Evolutionary conservation across 1,140 invertebrate genomes (phyloP).

Genomic region (Drosophila setifemur): DNA sequence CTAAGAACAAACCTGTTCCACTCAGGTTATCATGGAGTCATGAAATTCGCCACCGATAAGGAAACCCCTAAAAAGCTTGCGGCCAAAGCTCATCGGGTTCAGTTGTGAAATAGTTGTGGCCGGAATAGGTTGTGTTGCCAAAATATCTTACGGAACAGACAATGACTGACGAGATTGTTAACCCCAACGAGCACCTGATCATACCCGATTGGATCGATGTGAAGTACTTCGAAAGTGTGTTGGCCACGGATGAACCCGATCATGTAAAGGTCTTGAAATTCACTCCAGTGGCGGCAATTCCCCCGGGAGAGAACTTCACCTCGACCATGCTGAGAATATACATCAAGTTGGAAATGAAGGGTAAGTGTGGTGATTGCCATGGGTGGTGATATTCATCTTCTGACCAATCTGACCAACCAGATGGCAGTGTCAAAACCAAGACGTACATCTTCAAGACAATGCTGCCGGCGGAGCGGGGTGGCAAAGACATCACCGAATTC

Average conservation of each 20-base stretch:
- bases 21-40: neutral
- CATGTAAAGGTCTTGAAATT: slow-evolving; percentile 65
- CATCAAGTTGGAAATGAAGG: slow-evolving; percentile 68
- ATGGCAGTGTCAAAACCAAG: slow-evolving; percentile 40
- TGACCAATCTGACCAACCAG: too few relatives aligned
- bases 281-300: slow-evolving; percentile 61
- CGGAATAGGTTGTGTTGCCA: neutral
- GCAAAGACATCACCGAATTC: slow-evolving; percentile 19
- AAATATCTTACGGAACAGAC: neutral
- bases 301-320: slow-evolving; percentile 68
- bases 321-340: slow-evolving; percentile 65
- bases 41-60: slow-evolving; percentile 12
- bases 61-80: slow-evolving; percentile 1
- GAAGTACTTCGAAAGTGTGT: slow-evolving; percentile 80
- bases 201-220: slow-evolving; percentile 82
- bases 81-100: neutral
- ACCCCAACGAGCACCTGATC: slow-evolving; percentile 65
- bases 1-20: neutral
- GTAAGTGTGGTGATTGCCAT: neutral
- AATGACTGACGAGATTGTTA: slow-evolving; percentile 49
- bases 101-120: slow-evolving; percentile 1
- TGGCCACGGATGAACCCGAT: slow-evolving; percentile 78
- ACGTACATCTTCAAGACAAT: slow-evolving; percentile 59
- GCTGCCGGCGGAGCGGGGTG: slow-evolving; percentile 47
- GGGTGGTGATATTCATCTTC: too few relatives aligned